Evolutionary conservation across 2,113 vertebrate genomes (phyloP), one percentile per base, ranked within the genome.

Genomic region (Falco punctatus): DNA sequence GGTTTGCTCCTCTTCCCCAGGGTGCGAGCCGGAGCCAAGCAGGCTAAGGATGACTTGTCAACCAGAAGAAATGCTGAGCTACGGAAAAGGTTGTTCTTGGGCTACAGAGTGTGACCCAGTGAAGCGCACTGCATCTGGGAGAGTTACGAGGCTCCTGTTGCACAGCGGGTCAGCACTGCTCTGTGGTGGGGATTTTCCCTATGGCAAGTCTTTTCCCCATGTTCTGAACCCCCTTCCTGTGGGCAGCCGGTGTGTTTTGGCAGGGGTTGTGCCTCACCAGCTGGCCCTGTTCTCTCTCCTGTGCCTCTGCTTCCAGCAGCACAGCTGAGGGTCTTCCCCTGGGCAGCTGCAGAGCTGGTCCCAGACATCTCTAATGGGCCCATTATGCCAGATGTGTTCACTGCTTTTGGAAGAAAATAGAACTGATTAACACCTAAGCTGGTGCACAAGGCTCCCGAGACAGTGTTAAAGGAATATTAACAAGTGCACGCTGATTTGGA

Each of bases 351-450:
- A 93, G 87, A 91, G 75, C 71, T 73, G 94, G 70, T 92, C 94
- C 81, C 97, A 95, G 89, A 80, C 77, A 80, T 94, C 95, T 95
- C 83, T 95, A 95, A 91, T 90, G 86, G 86, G 81, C 78, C 87
- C 54, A 44, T 92, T 96, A 93, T 96, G 90, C 92, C 94, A 97
- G 86, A 96, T 98, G 95, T 97, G 89, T 90, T 97, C 95, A 85
- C 89, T 96, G 90, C 90, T 97, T 88, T 92, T 97, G 87, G 93
- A 96, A 97, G 96, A 97, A 98, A 97, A 95, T 97, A 97, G 92
- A 94, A 95, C 91, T 97, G 97, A 97, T 97, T 97, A 98, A 96
- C 97, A 98, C 98, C 95, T 96, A 87, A 97, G 95, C 92, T 97
- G 88, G 85, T 94, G 93, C 85, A 86, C 15, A 28, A 94, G 94